Conservation (phyloP, 2,113 vertebrate genomes). For the Psammodynastes pulverulentus region DNA sequence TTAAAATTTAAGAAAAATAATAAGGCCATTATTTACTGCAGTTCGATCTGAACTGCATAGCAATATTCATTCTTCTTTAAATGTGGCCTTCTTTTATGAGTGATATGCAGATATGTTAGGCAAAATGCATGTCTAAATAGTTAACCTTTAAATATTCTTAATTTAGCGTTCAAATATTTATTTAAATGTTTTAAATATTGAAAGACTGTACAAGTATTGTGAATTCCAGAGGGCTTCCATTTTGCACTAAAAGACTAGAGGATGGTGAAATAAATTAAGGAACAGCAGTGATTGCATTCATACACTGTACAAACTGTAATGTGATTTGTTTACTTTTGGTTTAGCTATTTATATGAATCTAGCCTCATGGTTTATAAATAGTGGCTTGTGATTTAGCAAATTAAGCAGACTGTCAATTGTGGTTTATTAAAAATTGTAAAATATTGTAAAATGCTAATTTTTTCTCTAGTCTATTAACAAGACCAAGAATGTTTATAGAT, state of each 20-base stretch:
- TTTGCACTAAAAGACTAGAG: neutral
- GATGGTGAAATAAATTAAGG: neutral
- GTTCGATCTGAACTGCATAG: slow-evolving; percentile 38
- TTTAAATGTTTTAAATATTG: neutral
- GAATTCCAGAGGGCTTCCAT: neutral
- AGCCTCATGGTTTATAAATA: neutral
- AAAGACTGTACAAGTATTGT: neutral
- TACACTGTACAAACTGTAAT: neutral
- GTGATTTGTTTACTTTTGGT: neutral
- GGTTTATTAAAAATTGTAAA: neutral
- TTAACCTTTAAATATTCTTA: neutral
- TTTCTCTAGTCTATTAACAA: neutral
- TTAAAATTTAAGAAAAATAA: slow-evolving; percentile 61
- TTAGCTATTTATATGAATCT: neutral
- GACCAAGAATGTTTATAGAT: neutral
- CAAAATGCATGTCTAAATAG: slow-evolving; percentile 4
- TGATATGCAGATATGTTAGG: slow-evolving; percentile 14
- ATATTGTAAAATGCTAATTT: neutral
- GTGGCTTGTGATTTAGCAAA: neutral
- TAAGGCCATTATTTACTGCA: slow-evolving; percentile 42
- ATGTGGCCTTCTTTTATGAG: slow-evolving; percentile 28
- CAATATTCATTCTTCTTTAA: slow-evolving; percentile 27
- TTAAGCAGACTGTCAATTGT: neutral
- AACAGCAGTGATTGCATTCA: neutral
- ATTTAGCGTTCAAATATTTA: neutral